These are phyloP conservation scores for Sebastes variabilis DNA, from an alignment of 2,797 vertebrate species.

Conservation along the genomic window DNA sequence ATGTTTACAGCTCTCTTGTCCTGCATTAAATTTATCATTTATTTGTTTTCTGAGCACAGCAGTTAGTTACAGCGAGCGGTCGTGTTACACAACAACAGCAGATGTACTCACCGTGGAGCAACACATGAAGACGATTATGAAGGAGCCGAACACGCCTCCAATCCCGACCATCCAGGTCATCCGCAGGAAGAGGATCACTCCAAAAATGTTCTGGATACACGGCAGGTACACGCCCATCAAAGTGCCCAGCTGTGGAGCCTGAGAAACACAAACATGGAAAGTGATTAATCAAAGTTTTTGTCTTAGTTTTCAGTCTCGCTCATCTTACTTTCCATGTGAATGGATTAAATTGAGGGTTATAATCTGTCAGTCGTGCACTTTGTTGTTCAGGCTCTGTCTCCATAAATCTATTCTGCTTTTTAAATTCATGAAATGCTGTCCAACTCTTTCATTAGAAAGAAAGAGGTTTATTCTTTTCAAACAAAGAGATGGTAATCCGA, in stretches of 20 bases:
- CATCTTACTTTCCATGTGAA: not conserved
- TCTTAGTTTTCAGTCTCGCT: not conserved
- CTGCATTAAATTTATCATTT: not conserved
- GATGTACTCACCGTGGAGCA: conserved; percentile 92
- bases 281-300: not conserved
- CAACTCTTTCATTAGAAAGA: not conserved
- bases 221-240: conserved; percentile 98
- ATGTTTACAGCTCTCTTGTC: not conserved
- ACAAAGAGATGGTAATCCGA: not conserved
- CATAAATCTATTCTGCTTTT: not conserved
- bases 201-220: conserved; percentile 98
- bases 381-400: not conserved
- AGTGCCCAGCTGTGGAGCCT: conserved; percentile 96
- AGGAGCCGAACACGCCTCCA: conserved; percentile 93
- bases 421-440: not conserved
- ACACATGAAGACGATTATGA: conserved; percentile 97
- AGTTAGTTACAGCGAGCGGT: not conserved
- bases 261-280: conserved; percentile 37
- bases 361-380: not conserved
- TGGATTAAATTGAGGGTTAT: not conserved
- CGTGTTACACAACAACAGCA: not conserved
- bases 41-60: conserved; percentile 4
- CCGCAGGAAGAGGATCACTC: conserved; percentile 97
- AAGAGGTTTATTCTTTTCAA: conserved; percentile 1
- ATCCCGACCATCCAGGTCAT: conserved; percentile 99